Evolutionary conservation across 2,888 invertebrate species (phyloP), one percentile per base, ranked within the genome.

Genomic region (Sylvicola cinctus): DNA sequence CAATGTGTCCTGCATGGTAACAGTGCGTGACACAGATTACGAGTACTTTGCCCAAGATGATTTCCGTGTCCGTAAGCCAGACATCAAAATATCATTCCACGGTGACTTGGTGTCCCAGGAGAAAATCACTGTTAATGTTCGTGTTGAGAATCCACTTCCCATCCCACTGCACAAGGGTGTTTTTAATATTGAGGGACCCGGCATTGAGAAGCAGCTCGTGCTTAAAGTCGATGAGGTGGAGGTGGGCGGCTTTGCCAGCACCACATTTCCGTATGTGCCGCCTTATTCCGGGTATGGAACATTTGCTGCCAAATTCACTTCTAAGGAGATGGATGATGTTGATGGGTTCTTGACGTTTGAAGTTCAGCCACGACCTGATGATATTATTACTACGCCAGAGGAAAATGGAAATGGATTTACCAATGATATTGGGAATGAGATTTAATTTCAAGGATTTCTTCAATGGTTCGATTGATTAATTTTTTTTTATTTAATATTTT

Each of bases 1-100:
- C 54, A 81, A 80, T 48, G 75, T 88, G 33, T 71, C 81, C 3
- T 83, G 81, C 43, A 54, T 87, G 36, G 81, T 78, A 0, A 69
- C 70, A 2, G 79, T 90, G 16, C 69, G 72, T 31, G 77, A 81
- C 37, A 84, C 75, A 0, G 73, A 79, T 37, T 87, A 72, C 50
- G 87, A 88, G 47, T 88, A 81, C 52, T 84, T 76, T 49, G 83
- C 81, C 0, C 81, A 85, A 59, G 85, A 87, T 45, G 85, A 87
- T 57, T 88, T 88, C 51, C 66, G 85, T 44, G 78, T 88, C 4
- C 64, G 84, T 17, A 87, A 87, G 47, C 90, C 90, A 0, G 85
- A 87, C 47, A 81, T 90, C 36, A 77, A 77, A 51, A 77, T 90
- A 38, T 61, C 64, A 3, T 58, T 74, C 28, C 66, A 65, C 23